Base-by-base conservation (phyloP, 1,140 invertebrate genomes). In the Stenopsyche tienmushanensis region DNA sequence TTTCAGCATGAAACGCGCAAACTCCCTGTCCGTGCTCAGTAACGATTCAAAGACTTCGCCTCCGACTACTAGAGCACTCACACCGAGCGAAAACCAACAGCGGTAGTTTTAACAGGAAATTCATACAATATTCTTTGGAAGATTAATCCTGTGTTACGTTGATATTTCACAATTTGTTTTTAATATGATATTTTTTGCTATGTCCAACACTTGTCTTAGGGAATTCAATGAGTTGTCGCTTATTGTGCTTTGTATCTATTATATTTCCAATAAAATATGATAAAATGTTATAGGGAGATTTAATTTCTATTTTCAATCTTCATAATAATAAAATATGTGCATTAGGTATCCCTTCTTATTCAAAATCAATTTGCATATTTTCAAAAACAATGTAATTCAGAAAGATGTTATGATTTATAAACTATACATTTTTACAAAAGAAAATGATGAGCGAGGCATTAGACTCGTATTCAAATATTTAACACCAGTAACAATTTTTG, bases 21-120 rank as follows among this genome's bases (percentile, higher is more conserved):
- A 76, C 75, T 81, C 78, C 74, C 78, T 80, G 74, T 80, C 76
- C 76, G 78, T 75, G 78, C 78, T 80, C 77, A 81, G 76, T 81
- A 81, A 73, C 63, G 59, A 60, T 2, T 17, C 15, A 18, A 65
- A 73, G 62, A 44, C 41, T 3, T 69, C 66, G n/a, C 64, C 70
- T 13, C 64, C 64, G 2, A 63, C 64, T 44, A 52, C 69, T 18
- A 67, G 70, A 57, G 67, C 60, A 13, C 44, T 34, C 29, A 65
- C 64, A 18, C 68, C 66, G 29, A 55, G 64, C 39, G 71, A 55
- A 0, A 62, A 60, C 23, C 62, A 71, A 45, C 60, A 64, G 24
- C 64, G 68, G 60, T 70, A 70, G 68, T 21, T 44, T 17, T 60
- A 60, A 45, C 41, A 60, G 2, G 10, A 41, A 15, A 50, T 21